Evolutionary conservation across 2,888 invertebrate genomes (phyloP).

Genomic region (Prosopocoilus inquinatus): DNA sequence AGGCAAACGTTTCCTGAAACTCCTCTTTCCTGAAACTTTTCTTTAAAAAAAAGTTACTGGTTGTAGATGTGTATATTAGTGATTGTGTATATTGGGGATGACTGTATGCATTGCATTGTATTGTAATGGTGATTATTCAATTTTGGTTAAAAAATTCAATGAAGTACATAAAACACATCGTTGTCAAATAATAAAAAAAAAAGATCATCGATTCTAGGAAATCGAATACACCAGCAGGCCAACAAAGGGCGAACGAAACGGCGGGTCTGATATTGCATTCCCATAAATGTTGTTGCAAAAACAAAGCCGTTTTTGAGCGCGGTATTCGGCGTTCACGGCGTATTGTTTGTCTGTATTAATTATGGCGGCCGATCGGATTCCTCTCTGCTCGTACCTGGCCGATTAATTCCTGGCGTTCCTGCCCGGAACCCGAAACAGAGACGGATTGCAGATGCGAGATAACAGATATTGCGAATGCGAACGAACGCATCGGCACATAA

Average conservation of each 20-base stretch:
- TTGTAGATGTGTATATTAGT: too few relatives aligned
- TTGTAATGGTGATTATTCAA: too few relatives aligned
- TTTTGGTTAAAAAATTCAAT: too few relatives aligned
- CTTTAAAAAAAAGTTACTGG: too few relatives aligned
- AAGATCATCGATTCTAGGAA: too few relatives aligned
- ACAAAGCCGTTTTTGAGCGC: conserved; percentile 22
- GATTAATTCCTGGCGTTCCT: conserved; percentile 44
- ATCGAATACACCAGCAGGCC: not conserved
- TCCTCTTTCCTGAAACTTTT: too few relatives aligned
- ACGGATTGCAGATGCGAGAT: conserved; percentile 2
- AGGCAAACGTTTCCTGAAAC: too few relatives aligned
- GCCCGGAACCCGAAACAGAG: conserved; percentile 10
- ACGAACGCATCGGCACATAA: too few relatives aligned
- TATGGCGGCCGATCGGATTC: conserved; percentile 49
- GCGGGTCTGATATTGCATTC: not conserved
- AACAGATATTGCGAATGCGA: not conserved
- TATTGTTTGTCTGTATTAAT: conserved; percentile 49
- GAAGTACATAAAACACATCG: too few relatives aligned
- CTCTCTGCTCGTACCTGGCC: conserved; percentile 44
- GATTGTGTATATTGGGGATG: too few relatives aligned
- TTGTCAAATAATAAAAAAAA: too few relatives aligned
- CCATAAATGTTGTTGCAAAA: conserved; percentile 10
- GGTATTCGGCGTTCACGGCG: conserved; percentile 28
- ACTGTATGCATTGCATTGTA: too few relatives aligned
- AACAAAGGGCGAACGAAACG: conserved; percentile 5